These are phyloP conservation scores for Perca schrenkii DNA, from an alignment of 2,113 vertebrate species.

Conservation along the genomic window DNA sequence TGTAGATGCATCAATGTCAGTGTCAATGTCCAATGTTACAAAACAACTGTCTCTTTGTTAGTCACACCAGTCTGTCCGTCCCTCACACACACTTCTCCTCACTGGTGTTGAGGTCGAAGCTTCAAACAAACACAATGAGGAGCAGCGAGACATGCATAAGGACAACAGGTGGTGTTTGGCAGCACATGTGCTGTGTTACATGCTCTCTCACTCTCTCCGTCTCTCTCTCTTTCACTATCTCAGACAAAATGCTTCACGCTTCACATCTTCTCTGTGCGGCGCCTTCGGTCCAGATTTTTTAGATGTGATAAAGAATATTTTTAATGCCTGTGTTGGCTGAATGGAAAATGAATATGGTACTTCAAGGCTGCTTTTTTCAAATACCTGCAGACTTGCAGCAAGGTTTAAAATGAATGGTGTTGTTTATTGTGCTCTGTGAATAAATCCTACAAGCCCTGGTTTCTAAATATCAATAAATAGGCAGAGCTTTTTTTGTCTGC, in stretches of 20 bases:
- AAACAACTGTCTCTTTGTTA: not conserved
- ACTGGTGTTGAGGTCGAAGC: slow-evolving; percentile 14
- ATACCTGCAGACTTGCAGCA: slow-evolving; percentile 17
- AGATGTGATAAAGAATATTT: slow-evolving; percentile 31
- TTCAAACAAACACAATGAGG: slow-evolving; percentile 25
- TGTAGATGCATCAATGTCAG: no score
- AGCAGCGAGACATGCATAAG: slow-evolving; percentile 31
- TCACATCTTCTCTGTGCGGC: slow-evolving; percentile 33
- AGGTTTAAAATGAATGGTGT: slow-evolving; percentile 12
- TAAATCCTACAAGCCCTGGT: not conserved
- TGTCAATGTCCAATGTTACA: no score
- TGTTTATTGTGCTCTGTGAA: slow-evolving; percentile 14
- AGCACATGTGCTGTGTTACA: slow-evolving; percentile 21
- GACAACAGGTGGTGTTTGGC: slow-evolving; percentile 62
- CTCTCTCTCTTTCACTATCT: slow-evolving; percentile 3
- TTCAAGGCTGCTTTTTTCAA: slow-evolving; percentile 21
- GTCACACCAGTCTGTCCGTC: not conserved
- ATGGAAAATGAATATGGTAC: slow-evolving; percentile 43
- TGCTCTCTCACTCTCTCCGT: not conserved
- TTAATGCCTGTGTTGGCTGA: slow-evolving; percentile 35
- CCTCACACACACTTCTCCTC: not conserved
- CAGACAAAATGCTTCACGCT: slow-evolving; percentile 16
- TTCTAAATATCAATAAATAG: slow-evolving; percentile 9
- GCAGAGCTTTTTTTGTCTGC: not conserved
- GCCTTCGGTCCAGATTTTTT: slow-evolving; percentile 40